phyloP scores from a whole-genome alignment of 2,888 invertebrate species.

The Drosophila percnosoma region DNA sequence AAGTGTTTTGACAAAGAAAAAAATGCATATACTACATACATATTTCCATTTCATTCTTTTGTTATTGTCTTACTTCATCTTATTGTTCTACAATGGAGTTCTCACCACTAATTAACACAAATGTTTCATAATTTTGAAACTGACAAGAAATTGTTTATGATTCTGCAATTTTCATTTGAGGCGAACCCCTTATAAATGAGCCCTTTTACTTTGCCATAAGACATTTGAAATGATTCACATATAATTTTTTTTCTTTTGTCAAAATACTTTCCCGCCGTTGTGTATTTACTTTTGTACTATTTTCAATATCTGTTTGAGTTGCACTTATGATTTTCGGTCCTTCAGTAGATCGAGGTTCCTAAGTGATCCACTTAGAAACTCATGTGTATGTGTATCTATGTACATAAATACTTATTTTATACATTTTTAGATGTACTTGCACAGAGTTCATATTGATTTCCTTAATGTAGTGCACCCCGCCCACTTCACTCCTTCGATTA shows the following conservation, averaged over 20 bases:
- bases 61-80: not conserved
- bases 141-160: too few relatives aligned
- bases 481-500: not conserved
- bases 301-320: not conserved
- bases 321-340: not conserved
- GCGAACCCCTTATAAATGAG: not conserved
- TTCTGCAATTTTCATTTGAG: not conserved
- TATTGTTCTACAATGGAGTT: not conserved
- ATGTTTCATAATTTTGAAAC: not conserved
- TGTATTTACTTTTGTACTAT: not conserved
- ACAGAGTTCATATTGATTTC: not conserved
- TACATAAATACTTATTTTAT: not conserved
- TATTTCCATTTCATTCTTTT: not conserved
- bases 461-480: not conserved
- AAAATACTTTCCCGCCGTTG: not conserved
- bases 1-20: not conserved
- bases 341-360: not conserved
- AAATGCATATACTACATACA: not conserved
- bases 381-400: not conserved
- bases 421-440: not conserved
- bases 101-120: not conserved
- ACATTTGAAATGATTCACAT: not conserved
- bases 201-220: not conserved
- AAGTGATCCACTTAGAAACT: not conserved
- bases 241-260: not conserved